Evolutionary conservation across 1,140 invertebrate genomes (phyloP).

Genomic region (Leptopilina boulardi): DNA sequence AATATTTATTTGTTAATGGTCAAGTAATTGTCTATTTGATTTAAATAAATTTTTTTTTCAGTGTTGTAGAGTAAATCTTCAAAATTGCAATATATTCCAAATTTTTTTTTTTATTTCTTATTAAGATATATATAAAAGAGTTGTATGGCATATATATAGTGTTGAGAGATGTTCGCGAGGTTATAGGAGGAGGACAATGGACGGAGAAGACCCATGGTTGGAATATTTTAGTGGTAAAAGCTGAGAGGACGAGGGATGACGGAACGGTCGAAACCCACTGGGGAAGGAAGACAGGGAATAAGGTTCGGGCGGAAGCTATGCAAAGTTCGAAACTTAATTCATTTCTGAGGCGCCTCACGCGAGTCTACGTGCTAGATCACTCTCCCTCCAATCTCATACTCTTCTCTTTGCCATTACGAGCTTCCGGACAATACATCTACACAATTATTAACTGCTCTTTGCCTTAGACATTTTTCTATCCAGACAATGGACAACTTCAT

Average conservation of each 20-base stretch:
- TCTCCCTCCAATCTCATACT: conserved; percentile 51
- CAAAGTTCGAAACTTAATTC: conserved; percentile 70
- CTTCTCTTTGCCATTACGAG: conserved; percentile 46
- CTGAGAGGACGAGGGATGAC: conserved; percentile 39
- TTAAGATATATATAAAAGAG: conserved; percentile 28
- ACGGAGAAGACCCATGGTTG: conserved; percentile 49
- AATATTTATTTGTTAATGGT: too few species aligned
- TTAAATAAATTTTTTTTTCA: too few species aligned
- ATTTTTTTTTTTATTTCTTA: too few species aligned
- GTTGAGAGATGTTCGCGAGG: conserved; percentile 54
- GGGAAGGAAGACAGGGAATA: conserved; percentile 45
- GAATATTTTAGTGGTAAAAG: conserved; percentile 64
- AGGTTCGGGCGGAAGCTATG: conserved; percentile 61
- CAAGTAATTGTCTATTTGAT: too few species aligned
- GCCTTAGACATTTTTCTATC: conserved; percentile 10
- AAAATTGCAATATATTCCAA: too few species aligned
- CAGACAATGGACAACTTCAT: conserved; percentile 9
- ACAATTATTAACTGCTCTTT: conserved; percentile 57
- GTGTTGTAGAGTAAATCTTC: too few species aligned
- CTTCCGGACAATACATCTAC: conserved; percentile 46
- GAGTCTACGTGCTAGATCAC: conserved; percentile 64
- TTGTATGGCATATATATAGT: conserved; percentile 50
- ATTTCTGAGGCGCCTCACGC: conserved; percentile 69
- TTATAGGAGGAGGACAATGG: conserved; percentile 55
- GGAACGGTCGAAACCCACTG: conserved; percentile 47